Evolutionary conservation across 2,113 vertebrate genomes (phyloP).

Genomic region (Vombatus ursinus): DNA sequence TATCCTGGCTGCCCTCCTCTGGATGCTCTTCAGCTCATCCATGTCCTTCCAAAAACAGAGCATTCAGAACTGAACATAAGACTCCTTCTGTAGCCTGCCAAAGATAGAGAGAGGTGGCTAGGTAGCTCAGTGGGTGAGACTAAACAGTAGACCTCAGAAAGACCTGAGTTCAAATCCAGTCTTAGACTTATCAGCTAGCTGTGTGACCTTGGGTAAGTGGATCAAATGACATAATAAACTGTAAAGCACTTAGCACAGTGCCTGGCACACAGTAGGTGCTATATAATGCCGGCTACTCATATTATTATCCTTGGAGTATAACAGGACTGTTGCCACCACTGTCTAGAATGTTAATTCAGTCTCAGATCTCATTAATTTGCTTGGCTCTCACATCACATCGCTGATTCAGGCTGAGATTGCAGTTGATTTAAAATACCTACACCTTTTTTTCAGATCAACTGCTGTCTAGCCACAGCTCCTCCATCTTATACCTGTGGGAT

Average conservation of each 20-base stretch:
- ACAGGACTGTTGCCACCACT: neutral
- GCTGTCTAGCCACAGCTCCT: neutral
- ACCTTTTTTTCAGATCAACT: neutral
- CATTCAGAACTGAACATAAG: neutral
- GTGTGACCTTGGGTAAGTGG: neutral
- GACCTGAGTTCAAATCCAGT: neutral
- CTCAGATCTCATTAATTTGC: neutral
- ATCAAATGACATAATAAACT: neutral
- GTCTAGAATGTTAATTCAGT: neutral
- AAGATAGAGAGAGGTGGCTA: neutral
- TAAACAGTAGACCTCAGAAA: neutral
- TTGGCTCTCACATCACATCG: neutral
- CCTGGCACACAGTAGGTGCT: no score
- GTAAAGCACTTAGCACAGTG: neutral
- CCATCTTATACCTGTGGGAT: neutral
- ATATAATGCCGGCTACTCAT: neutral
- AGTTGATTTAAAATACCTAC: neutral
- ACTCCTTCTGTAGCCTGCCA: neutral
- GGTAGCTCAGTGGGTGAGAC: neutral
- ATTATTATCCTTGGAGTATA: neutral
- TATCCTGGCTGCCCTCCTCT: neutral
- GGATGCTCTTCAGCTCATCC: neutral
- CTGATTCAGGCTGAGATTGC: neutral
- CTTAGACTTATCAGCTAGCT: no score
- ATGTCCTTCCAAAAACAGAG: neutral